phyloP scores from a whole-genome alignment of 2,888 invertebrate species.

The Hemistola chrysoprasaria region DNA sequence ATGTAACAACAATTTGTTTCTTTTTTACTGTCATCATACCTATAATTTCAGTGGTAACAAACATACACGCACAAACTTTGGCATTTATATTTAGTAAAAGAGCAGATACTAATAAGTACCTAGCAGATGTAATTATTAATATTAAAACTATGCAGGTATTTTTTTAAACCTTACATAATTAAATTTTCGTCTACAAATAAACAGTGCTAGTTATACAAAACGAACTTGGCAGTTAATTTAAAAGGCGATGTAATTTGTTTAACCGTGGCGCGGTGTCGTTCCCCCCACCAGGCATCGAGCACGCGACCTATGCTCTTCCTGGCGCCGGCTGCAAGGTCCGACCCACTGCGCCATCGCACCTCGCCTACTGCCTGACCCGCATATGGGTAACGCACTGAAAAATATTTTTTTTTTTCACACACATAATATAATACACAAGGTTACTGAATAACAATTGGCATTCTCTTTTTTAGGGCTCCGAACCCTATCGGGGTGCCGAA shows the following conservation, averaged over 20 bases:
- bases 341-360: conserved; percentile 57
- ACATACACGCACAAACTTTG: too few species aligned
- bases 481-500: too few species aligned
- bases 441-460: too few species aligned
- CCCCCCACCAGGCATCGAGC: conserved; percentile 75
- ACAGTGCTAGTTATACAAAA: not conserved
- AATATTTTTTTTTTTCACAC: not conserved
- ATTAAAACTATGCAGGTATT: not conserved
- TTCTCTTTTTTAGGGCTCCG: too few species aligned
- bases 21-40: too few species aligned
- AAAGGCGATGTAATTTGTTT: conserved; percentile 58
- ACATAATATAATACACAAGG: too few species aligned
- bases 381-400: conserved; percentile 63
- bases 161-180: not conserved
- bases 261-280: conserved; percentile 52
- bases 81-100: too few species aligned
- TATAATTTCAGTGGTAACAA: too few species aligned
- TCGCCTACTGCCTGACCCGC: conserved; percentile 74
- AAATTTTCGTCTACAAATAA: too few species aligned
- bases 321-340: conserved; percentile 48
- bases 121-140: too few species aligned
- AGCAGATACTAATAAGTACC: too few species aligned
- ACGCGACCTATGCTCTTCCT: conserved; percentile 57
- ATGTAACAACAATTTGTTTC: too few species aligned
- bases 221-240: conserved; percentile 48